Evolutionary conservation across 2,113 vertebrate genomes (phyloP), one percentile per base, ranked within the genome.

Genomic region (Oophaga pumilio): DNA sequence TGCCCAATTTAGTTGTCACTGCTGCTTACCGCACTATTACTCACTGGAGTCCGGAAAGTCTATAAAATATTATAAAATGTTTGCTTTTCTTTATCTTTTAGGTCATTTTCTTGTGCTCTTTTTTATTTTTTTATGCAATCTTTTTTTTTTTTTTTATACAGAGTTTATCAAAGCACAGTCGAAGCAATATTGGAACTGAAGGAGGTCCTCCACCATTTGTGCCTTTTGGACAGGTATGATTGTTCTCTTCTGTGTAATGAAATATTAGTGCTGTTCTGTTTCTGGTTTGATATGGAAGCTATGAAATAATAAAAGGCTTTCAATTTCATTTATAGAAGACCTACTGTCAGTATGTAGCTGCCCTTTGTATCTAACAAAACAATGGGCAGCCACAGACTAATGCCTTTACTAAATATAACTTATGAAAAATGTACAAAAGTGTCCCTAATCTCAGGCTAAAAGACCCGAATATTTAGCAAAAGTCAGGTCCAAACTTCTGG

Each of bases 121-220:
- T 18, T 18, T 89, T 92, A n/a, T 52, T 90, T 33, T 64, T 22
- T 76, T 64, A 86, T 88, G 84, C 89, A 99, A n/a, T n/a, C n/a
- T n/a, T n/a, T n/a, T n/a, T n/a, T 18, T 89, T 92, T 52, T 90
- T 33, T 64, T 22, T 76, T 64, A 86, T 88, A 84, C 89, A 99
- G 98, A 99, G 97, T 92, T 95, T 99, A 92, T 97, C 97, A 88
- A 99, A 98, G 92, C 97, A 99, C 93, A 99, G 92, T 92, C 95
- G 98, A 93, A 98, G 93, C 91, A 97, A 98, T 92, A 96, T 99
- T 89, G 97, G 97, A 91, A 96, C 97, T 0, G 98, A 99, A 93
- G 98, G 98, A 64, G 98, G 98, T 86, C 97, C 98, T n/a, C 98
- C 98, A 89, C 98, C 98, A 76, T 99, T 99, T 92, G 91, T 99